A percentile compares a stretch with the other conserved stretches of the same genome.
Evolutionary conservation across 2,113 vertebrate species (phyloP).

Genomic region (Phainopepla nitens): DNA sequence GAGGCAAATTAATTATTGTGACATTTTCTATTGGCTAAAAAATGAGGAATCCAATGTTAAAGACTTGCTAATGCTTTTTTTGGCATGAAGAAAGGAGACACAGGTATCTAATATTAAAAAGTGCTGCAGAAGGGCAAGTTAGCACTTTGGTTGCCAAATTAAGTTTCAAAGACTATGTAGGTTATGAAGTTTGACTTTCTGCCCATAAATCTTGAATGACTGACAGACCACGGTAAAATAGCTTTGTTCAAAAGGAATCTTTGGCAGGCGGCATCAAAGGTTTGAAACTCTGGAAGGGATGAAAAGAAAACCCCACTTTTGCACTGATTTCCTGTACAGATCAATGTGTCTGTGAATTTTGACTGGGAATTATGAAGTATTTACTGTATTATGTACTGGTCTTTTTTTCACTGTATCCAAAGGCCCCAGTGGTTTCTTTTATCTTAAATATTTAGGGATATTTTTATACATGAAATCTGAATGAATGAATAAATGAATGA

Average conservation of each 20-base stretch:
- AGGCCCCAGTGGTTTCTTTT: conserved; percentile 7
- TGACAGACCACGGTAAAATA: conserved; percentile 55
- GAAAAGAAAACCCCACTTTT: conserved; percentile 64
- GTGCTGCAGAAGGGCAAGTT: conserved; percentile 51
- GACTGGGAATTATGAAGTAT: conserved; percentile 34
- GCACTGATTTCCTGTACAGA: conserved; percentile 46
- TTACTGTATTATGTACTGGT: conserved; percentile 7
- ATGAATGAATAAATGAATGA: conserved; percentile 16
- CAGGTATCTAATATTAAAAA: conserved; percentile 66
- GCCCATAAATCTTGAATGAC: conserved; percentile 60
- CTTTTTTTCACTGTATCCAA: conserved; percentile 8
- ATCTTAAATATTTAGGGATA: conserved; percentile 19
- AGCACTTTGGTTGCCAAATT: conserved; percentile 71
- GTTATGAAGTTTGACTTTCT: conserved; percentile 67
- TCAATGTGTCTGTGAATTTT: conserved; percentile 45
- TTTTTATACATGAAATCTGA: conserved; percentile 44
- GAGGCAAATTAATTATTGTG: conserved; percentile 67
- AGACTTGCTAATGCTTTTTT: conserved; percentile 59
- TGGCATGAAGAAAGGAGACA: conserved; percentile 46
- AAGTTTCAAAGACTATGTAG: conserved; percentile 68
- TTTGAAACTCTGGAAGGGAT: conserved; percentile 46
- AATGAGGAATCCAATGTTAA: conserved; percentile 35
- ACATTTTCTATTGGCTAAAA: conserved; percentile 51
- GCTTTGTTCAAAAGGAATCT: conserved; percentile 63
- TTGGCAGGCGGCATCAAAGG: conserved; percentile 62